Conservation (phyloP, 2,113 vertebrate genomes). For the Thamnophis sirtalis region DNA sequence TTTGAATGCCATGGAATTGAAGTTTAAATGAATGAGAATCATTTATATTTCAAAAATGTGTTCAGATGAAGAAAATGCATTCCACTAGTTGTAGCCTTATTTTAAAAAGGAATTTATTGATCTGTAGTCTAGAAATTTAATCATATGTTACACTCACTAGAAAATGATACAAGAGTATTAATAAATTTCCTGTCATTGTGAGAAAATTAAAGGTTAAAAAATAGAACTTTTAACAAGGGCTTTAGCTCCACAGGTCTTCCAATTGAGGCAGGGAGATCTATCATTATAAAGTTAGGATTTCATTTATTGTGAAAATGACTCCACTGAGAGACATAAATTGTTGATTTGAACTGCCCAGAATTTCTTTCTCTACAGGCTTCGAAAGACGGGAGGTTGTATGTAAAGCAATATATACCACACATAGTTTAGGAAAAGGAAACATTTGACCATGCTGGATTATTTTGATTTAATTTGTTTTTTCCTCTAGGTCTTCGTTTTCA, state of each 20-base stretch:
- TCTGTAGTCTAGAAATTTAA: background rate
- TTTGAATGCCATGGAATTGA: background rate
- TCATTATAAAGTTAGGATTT: background rate
- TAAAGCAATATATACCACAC: slow-evolving; percentile 13
- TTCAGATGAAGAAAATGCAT: background rate
- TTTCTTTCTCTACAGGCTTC: background rate
- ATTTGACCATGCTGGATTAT: background rate
- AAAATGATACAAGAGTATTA: background rate
- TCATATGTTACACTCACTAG: background rate
- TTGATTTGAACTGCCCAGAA: slow-evolving; percentile 65
- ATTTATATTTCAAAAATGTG: background rate
- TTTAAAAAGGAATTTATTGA: background rate
- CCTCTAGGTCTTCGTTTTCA: slow-evolving; percentile 70
- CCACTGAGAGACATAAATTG: slow-evolving; percentile 19
- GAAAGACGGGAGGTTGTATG: slow-evolving; percentile 19
- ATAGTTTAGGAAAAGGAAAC: background rate
- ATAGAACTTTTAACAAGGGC: background rate
- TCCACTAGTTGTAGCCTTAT: background rate
- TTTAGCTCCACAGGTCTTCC: background rate
- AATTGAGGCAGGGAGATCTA: background rate
- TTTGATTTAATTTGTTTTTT: slow-evolving; percentile 54
- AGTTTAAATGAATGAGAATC: background rate
- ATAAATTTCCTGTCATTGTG: too few species aligned
- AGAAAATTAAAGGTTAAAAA: background rate
- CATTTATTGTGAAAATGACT: background rate